A percentile compares a stretch with the other conserved stretches of the same genome.
phyloP scores from a whole-genome alignment of 2,113 vertebrate genomes.

The Oriolus oriolus region DNA sequence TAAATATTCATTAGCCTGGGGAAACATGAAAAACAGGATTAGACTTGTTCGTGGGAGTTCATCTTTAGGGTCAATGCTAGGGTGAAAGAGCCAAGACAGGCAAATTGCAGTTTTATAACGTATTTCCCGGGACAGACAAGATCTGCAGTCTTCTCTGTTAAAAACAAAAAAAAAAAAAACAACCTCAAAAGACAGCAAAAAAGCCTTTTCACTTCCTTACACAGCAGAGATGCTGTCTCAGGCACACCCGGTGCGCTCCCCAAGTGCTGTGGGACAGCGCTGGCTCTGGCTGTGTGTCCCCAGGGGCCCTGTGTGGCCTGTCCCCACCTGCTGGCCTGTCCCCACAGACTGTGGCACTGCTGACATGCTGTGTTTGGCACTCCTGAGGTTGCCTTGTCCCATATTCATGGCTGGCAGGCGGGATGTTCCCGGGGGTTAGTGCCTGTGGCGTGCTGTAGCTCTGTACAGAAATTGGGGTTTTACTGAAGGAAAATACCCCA shows the following conservation, averaged over 20 bases:
- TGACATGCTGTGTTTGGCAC: background rate
- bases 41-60: conserved; percentile 52
- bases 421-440: fast-evolving
- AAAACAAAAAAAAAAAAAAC: background rate
- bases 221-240: background rate
- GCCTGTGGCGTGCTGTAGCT: background rate
- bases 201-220: background rate
- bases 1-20: conserved; percentile 46
- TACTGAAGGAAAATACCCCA: background rate
- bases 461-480: background rate
- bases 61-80: conserved; percentile 35
- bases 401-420: fast-evolving
- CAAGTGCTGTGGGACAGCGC: fast-evolving
- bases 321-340: background rate
- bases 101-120: conserved; percentile 35
- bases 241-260: background rate
- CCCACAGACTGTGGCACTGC: fast-evolving
- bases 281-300: background rate
- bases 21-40: conserved; percentile 46
- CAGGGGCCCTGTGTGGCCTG: background rate
- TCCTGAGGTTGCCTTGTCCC: background rate
- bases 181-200: background rate
- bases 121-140: conserved; percentile 15
- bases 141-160: background rate
- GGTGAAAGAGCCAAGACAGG: conserved; percentile 37